phyloP scores from a whole-genome alignment of 2,797 vertebrate species.

The Allobates femoralis region DNA sequence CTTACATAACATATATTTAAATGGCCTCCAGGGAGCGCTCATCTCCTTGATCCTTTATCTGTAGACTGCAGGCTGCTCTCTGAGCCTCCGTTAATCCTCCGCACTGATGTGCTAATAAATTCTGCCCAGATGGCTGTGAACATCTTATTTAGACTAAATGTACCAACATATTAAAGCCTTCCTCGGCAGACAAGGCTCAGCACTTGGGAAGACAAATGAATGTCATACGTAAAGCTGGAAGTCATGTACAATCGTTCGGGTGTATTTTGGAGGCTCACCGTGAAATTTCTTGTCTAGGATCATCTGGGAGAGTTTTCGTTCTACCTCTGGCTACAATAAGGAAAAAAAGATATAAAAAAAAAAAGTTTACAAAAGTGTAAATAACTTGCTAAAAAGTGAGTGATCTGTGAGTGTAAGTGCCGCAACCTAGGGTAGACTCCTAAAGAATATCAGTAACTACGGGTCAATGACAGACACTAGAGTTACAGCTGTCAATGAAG shows the following conservation, averaged over 20 bases:
- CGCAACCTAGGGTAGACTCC: not conserved
- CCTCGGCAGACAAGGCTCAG: not conserved
- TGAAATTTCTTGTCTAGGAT: constrained; percentile 97
- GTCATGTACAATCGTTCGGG: not conserved
- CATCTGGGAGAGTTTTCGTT: constrained; percentile 98
- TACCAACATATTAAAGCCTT: constrained; percentile 35
- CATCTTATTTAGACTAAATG: constrained; percentile 21
- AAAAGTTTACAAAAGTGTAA: not conserved
- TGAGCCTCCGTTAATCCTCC: constrained; percentile 32
- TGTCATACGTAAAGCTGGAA: not conserved
- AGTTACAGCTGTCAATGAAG: not conserved
- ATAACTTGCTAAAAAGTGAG: not conserved
- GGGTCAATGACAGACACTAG: not conserved
- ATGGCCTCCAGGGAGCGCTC: constrained; percentile 23
- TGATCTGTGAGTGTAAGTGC: not conserved
- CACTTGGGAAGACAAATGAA: not conserved
- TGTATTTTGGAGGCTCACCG: constrained; percentile 75
- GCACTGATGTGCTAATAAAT: constrained; percentile 31
- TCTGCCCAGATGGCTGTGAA: constrained; percentile 46
- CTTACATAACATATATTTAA: constrained; percentile 48
- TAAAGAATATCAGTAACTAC: not conserved
- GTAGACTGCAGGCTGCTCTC: not conserved
- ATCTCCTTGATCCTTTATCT: constrained; percentile 48
- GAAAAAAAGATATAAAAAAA: constrained; percentile 67
- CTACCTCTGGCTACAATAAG: constrained; percentile 90